Evolutionary conservation across 92 coral and sea anemone genomes (phyloP).

Genomic region (Meandrina meandrites): DNA sequence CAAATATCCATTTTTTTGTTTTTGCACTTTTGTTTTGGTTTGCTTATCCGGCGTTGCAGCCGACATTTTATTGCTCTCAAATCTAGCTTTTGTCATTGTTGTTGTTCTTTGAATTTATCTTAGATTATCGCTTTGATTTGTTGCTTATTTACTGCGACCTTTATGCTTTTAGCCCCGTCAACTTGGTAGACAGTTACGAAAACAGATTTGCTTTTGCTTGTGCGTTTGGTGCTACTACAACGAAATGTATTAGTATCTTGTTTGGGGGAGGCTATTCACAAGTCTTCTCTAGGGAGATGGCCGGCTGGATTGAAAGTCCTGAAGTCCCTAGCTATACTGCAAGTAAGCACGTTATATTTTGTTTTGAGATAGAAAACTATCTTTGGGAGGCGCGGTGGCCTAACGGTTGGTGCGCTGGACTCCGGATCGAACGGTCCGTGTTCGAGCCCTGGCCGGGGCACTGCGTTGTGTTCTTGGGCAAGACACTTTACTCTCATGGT

Average conservation of each 20-base stretch:
- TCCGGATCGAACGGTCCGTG: too few relatives aligned
- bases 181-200: constrained; percentile 83
- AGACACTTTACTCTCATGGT: too few relatives aligned
- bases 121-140: too few relatives aligned
- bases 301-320: constrained; percentile 20
- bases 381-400: too few relatives aligned
- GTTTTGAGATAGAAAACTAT: background rate
- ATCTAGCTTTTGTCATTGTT: too few relatives aligned
- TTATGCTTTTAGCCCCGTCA: constrained; percentile 66
- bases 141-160: too few relatives aligned
- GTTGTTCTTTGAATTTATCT: too few relatives aligned
- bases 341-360: constrained; percentile 42
- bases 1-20: background rate
- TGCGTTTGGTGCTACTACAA: constrained; percentile 86
- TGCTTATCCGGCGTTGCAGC: background rate
- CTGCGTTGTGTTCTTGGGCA: too few relatives aligned
- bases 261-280: constrained; percentile 25
- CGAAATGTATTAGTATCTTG: constrained; percentile 55
- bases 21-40: background rate
- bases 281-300: constrained; percentile 31
- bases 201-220: constrained; percentile 77
- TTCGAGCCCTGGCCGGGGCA: too few relatives aligned
- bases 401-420: too few relatives aligned
- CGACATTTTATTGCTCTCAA: too few relatives aligned
- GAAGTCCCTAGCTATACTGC: constrained; percentile 48